phyloP scores from a whole-genome alignment of 2,797 vertebrate genomes.

The Cryptoblepharus egeriae region DNA sequence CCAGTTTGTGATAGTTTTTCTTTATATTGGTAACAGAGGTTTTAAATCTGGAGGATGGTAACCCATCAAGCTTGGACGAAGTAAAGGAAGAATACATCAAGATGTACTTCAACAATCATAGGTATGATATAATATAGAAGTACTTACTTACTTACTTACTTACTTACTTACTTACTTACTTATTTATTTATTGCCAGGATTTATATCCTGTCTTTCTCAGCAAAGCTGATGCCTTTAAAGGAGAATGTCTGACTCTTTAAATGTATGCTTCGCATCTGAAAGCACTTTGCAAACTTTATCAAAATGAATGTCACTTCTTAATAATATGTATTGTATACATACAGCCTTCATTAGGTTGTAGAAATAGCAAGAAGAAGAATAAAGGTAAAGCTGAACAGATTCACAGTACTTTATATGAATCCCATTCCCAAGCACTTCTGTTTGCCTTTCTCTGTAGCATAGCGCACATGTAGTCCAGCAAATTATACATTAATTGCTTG shows the following conservation, averaged over 20 bases:
- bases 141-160: too few species aligned
- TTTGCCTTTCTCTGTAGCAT: neutral
- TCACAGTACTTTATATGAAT: neutral
- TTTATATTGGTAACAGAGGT: conserved; percentile 68
- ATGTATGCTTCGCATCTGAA: conserved; percentile 35
- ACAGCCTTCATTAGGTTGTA: conserved; percentile 1
- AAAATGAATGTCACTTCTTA: neutral
- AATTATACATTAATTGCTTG: conserved; percentile 18
- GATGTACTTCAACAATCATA: conserved; percentile 61
- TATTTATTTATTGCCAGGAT: too few species aligned
- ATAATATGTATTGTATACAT: neutral
- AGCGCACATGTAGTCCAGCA: neutral
- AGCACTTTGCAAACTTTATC: conserved; percentile 12
- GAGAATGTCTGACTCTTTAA: too few species aligned
- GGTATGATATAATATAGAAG: too few species aligned
- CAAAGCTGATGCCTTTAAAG: too few species aligned
- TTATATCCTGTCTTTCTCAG: too few species aligned
- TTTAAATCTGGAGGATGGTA: conserved; percentile 74
- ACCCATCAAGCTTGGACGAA: conserved; percentile 76
- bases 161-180: too few species aligned
- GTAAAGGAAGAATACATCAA: conserved; percentile 78
- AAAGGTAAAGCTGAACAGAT: neutral
- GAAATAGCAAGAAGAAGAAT: neutral
- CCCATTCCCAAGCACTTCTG: neutral
- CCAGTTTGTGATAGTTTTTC: conserved; percentile 26